Conservation (phyloP, 2,888 invertebrate species). For the Pammene fasciana region DNA sequence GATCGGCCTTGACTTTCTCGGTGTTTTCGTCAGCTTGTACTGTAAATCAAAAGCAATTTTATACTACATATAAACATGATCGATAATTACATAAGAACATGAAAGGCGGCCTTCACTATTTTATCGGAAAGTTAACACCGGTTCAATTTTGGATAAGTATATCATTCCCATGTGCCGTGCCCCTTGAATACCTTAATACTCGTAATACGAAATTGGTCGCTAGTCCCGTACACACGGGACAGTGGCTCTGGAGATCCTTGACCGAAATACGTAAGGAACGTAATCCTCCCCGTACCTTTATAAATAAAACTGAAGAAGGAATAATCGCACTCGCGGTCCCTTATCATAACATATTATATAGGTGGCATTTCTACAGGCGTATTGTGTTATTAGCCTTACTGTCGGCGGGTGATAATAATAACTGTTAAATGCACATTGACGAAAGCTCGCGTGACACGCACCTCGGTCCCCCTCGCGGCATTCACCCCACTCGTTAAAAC, state of each 20-base stretch:
- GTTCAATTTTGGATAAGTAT: slow-evolving; percentile 8
- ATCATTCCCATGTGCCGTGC: slow-evolving; percentile 16
- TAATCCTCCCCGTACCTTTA: slow-evolving; percentile 33
- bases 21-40: slow-evolving; percentile 3
- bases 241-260: slow-evolving; percentile 19
- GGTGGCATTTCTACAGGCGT: slow-evolving; percentile 18
- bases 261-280: slow-evolving; percentile 28
- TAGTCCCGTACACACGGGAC: slow-evolving; percentile 8
- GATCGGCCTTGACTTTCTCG: slow-evolving; percentile 25
- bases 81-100: background rate
- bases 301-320: slow-evolving; percentile 33
- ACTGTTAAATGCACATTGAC: slow-evolving; percentile 68
- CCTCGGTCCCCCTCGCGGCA: slow-evolving; percentile 54
- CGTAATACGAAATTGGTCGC: slow-evolving; percentile 20
- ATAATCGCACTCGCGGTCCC: slow-evolving; percentile 26
- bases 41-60: background rate
- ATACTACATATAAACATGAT: background rate
- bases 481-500: slow-evolving; percentile 74
- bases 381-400: slow-evolving; percentile 51
- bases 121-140: background rate
- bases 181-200: slow-evolving; percentile 21
- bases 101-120: background rate
- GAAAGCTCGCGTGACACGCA: slow-evolving; percentile 69
- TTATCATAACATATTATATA: slow-evolving; percentile 28
- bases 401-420: slow-evolving; percentile 55